Percentiles rank a stretch among this genome's conserved stretches.
phyloP scores from a whole-genome alignment of 2,113 vertebrate species.

The Sorex fumeus region DNA sequence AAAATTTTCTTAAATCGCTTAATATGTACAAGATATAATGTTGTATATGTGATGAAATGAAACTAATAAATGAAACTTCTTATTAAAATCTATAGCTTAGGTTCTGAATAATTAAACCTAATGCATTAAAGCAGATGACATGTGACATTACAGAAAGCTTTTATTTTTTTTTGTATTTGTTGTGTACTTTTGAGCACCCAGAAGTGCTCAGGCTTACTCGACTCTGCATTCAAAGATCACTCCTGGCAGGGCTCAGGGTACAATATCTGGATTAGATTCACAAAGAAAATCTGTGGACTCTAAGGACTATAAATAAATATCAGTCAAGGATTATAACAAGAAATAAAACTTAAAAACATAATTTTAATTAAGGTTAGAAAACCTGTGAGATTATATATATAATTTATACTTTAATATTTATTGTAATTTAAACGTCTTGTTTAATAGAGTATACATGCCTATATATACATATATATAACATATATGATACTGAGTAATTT shows the following conservation, averaged over 20 bases:
- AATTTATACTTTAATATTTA: not conserved
- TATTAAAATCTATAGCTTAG: not conserved
- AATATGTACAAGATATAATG: not conserved
- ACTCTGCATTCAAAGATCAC: too few species aligned
- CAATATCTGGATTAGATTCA: not conserved
- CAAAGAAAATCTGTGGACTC: not conserved
- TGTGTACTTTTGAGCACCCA: not conserved
- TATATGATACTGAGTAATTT: not conserved
- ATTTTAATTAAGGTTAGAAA: not conserved
- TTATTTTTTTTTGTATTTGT: not conserved
- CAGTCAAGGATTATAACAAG: not conserved
- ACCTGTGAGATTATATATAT: not conserved
- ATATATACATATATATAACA: not conserved
- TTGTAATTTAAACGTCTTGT: not conserved
- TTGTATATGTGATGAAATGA: not conserved
- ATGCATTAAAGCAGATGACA: not conserved
- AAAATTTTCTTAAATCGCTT: not conserved
- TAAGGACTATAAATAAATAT: not conserved
- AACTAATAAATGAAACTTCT: not conserved
- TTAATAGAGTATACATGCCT: too few species aligned
- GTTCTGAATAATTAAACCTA: constrained; percentile 13
- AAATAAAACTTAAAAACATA: not conserved
- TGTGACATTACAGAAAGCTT: not conserved
- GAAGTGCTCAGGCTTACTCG: too few species aligned
- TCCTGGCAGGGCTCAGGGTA: too few species aligned